Percentiles rank a stretch among this genome's conserved stretches.
Conservation (phyloP, 2,113 vertebrate species). For the Phrynosoma platyrhinos region DNA sequence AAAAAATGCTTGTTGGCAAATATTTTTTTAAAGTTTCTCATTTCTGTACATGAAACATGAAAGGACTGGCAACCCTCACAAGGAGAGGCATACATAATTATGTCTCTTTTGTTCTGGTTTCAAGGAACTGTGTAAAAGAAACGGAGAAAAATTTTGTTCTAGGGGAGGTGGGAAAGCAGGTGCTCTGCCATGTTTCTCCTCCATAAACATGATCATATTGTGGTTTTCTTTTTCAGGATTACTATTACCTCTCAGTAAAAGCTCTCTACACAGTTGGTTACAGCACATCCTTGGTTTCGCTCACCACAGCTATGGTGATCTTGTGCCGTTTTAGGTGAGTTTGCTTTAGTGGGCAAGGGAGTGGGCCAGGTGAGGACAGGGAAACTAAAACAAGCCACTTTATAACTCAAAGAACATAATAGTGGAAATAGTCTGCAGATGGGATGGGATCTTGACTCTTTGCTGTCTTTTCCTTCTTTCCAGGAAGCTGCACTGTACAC, state of each 20-base stretch:
- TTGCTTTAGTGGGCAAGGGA: background rate
- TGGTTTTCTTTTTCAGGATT: conserved; percentile 74
- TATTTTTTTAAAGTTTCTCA: no score
- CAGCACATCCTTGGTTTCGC: conserved; percentile 95
- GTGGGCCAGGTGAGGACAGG: rapidly evolving
- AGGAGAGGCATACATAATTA: no score
- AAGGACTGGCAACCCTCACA: no score
- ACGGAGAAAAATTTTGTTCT: no score
- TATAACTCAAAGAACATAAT: background rate
- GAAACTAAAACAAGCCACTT: background rate
- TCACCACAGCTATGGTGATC: conserved; percentile 97
- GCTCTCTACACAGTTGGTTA: conserved; percentile 97
- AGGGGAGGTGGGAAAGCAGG: no score
- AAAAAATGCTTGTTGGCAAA: no score
- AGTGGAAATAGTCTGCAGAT: background rate
- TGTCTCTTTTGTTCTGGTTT: no score
- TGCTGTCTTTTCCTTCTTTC: rapidly evolving
- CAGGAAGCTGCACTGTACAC: conserved; percentile 97
- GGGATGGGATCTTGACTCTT: background rate
- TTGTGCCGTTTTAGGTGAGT: conserved; percentile 96
- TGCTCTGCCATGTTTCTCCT: no score
- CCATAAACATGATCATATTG: no score
- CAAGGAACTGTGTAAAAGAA: no score
- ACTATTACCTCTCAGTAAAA: conserved; percentile 92
- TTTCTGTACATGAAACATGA: no score